phyloP scores from a whole-genome alignment of 2,797 vertebrate species.

The Takifugu ocellatus region DNA sequence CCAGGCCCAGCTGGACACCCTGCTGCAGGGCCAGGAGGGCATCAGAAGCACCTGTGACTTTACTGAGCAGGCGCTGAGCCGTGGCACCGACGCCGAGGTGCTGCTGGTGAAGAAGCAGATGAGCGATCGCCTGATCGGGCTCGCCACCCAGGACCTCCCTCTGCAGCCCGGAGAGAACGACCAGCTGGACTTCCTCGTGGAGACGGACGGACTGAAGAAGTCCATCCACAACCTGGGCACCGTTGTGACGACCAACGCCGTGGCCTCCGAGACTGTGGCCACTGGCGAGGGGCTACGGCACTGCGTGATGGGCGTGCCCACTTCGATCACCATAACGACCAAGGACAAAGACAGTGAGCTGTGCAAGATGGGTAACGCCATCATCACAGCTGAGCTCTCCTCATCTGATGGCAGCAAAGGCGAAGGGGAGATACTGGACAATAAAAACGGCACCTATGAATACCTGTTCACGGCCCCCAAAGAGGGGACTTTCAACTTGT shows the following conservation, averaged over 20 bases:
- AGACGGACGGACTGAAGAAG: slow-evolving; percentile 93
- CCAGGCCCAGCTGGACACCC: slow-evolving; percentile 87
- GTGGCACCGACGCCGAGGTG: slow-evolving; percentile 92
- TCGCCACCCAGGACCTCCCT: slow-evolving; percentile 85
- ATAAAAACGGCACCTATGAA: slow-evolving; percentile 96
- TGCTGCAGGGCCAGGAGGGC: slow-evolving; percentile 91
- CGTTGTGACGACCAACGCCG: slow-evolving; percentile 90
- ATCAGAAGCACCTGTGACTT: slow-evolving; percentile 94
- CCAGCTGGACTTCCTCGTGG: slow-evolving; percentile 90
- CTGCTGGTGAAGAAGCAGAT: slow-evolving; percentile 97
- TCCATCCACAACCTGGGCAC: slow-evolving; percentile 95
- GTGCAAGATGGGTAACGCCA: slow-evolving; percentile 91
- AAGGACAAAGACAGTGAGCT: slow-evolving; percentile 95
- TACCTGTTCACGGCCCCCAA: slow-evolving; percentile 87
- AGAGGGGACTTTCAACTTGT: slow-evolving; percentile 89
- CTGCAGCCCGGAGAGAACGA: slow-evolving; percentile 91
- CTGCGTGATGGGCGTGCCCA: slow-evolving; percentile 87
- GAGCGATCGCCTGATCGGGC: slow-evolving; percentile 88
- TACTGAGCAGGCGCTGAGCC: slow-evolving; percentile 90
- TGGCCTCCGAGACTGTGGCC: slow-evolving; percentile 91
- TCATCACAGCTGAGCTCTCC: slow-evolving; percentile 85
- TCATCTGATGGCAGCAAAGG: slow-evolving; percentile 79
- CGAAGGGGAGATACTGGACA: slow-evolving; percentile 90
- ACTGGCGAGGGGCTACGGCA: slow-evolving; percentile 90
- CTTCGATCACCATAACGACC: slow-evolving; percentile 89